Evolutionary conservation across 2,888 invertebrate species (phyloP), one percentile per base, ranked within the genome.

Genomic region (Scaptodrosophila latifasciaeformis): DNA sequence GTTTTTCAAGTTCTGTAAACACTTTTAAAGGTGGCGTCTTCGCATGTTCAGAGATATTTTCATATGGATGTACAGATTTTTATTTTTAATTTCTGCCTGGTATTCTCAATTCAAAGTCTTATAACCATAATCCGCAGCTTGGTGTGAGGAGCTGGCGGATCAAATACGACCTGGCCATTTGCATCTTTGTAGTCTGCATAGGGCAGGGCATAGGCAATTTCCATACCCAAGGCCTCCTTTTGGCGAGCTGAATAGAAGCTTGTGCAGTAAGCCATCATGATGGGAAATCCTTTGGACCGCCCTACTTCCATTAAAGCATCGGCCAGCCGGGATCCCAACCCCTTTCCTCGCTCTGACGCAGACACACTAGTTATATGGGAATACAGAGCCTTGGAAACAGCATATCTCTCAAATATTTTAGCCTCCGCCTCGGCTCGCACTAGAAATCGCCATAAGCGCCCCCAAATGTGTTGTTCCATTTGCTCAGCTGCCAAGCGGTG

Each of bases 241-340:
- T 75, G 59, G 13, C 65, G 62, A 0, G 60, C 65, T 2, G 78
- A 69, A 55, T 70, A 76, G 3, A 64, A 49, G 48, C 78, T 77
- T 0, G 78, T 70, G 49, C 72, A 78, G 45, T 68, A 65, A n/a
- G 58, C 60, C 6, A 51, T 50, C 3, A 65, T 53, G 2, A 78
- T 6, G 10, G 62, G 51, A 39, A 65, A 74, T 4, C 69, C 65
- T 29, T 71, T 54, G n/a, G 48, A 35, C 10, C 53, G 63, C 0
- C 64, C 78, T 12, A 63, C 45, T 15, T 71, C 67, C 43, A 71
- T 66, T 7, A 65, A 57, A 4, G 58, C 56, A 18, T 44, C 19
- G 1, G 67, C 57, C 2, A 78, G 57, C 7, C 62, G 64, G 0
- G 49, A 3, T 30, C 71, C 72, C 13, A 76, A 62, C 1, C 66